Evolutionary conservation across 2,888 invertebrate genomes (phyloP), one percentile per base, ranked within the genome.

Genomic region (Ormyrus pomaceus): DNA sequence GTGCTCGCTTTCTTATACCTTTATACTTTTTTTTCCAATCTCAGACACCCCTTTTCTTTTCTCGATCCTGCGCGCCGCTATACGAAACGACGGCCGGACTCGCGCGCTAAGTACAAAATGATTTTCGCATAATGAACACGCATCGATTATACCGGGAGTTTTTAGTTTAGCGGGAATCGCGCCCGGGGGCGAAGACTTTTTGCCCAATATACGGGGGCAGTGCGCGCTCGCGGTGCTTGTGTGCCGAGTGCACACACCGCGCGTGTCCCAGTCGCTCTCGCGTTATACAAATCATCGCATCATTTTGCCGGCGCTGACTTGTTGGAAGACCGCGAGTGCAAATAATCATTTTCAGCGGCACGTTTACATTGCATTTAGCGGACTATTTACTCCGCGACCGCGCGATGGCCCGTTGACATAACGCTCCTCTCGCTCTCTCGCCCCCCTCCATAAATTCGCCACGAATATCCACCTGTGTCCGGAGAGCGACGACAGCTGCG

Each of bases 361-460:
- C 83, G 83, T 86, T 86, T 86, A 83, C 86, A 84, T 83, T 85
- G 84, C 82, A 84, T 84, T 85, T 86, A 86, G 85, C 75, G 80
- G 72, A 65, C 80, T 80, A 77, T 86, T 86, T 84, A 79, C 81
- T 84, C 82, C 79, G 82, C 62, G 69, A 75, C 66, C 75, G 64
- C 69, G 62, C 69, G 55, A 82, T 83, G 78, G 69, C 69, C 79
- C 73, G 82, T 79, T 64, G 79, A 73, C 68, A 69, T 74, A 69
- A 69, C n/a, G 62, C 71, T 45, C 64, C n/a, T 45, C 6, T 19
- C 61, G n/a, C 11, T 45, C 62, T 10, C 72, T 8, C 45, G 45
- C 53, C 55, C 10, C 61, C 51, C 56, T 68, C 78, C 78, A 73
- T 78, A 78, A 78, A 73, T 78, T 6, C 55, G 55, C 45, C 11